These are phyloP conservation scores for Choloepus didactylus DNA, from an alignment of 2,797 vertebrate genomes.

Conservation along the genomic window DNA sequence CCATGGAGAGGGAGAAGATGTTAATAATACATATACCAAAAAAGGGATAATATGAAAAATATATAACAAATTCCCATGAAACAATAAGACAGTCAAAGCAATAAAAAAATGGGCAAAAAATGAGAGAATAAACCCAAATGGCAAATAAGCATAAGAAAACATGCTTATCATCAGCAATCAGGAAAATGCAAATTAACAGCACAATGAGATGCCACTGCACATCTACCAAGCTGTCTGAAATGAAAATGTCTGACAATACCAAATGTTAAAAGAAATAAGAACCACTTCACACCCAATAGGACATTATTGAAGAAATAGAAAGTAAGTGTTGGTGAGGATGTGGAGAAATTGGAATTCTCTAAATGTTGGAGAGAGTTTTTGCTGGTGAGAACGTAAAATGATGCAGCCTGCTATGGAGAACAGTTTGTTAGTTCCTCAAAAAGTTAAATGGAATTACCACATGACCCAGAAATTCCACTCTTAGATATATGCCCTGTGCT, in stretches of 20 bases:
- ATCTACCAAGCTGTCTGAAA: conserved; percentile 30
- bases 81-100: background rate
- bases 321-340: too few species aligned
- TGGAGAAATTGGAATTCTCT: too few species aligned
- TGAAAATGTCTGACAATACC: background rate
- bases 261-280: background rate
- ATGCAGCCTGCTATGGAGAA: too few species aligned
- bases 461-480: too few species aligned
- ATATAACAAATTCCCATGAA: background rate
- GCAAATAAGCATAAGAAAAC: conserved; percentile 41
- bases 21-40: background rate
- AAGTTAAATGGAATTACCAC: too few species aligned
- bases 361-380: too few species aligned
- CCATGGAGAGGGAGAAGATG: background rate
- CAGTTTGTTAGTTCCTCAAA: too few species aligned
- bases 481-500: too few species aligned
- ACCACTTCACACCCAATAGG: too few species aligned
- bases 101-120: background rate
- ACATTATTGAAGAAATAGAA: too few species aligned
- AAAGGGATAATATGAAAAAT: conserved; percentile 10
- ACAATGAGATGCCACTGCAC: background rate
- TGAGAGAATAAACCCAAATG: conserved; percentile 49
- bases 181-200: conserved; percentile 50
- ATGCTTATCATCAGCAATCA: background rate
- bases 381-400: too few species aligned